Conservation (phyloP, 1,140 invertebrate genomes). For the Halesus radiatus region DNA sequence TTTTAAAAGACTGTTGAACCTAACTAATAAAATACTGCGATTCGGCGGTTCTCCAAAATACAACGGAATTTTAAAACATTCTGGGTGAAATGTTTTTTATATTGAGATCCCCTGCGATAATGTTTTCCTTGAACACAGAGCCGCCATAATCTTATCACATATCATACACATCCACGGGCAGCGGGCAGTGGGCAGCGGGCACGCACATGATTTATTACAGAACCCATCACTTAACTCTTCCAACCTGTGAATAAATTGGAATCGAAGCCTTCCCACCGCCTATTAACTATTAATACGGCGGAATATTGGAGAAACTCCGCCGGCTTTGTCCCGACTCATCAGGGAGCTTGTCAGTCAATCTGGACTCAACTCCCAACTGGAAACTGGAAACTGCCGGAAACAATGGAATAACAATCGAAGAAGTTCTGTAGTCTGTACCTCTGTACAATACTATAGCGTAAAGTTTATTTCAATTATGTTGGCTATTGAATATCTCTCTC, state of each 20-base stretch:
- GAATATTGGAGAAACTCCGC: slow-evolving; percentile 3
- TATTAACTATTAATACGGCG: background rate
- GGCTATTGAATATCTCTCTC: too few relatives aligned
- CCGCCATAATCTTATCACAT: too few relatives aligned
- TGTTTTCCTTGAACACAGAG: background rate
- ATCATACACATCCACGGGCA: background rate
- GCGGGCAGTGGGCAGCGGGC: background rate
- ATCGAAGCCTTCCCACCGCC: background rate
- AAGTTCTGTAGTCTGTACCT: too few relatives aligned
- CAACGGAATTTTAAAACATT: too few relatives aligned
- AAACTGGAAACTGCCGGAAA: background rate
- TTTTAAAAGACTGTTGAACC: too few relatives aligned
- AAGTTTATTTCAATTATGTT: too few relatives aligned
- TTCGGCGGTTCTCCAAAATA: too few relatives aligned
- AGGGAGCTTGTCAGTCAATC: background rate
- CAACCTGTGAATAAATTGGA: slow-evolving; percentile 24
- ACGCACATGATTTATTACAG: background rate
- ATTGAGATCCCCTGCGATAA: background rate
- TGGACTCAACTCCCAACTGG: background rate
- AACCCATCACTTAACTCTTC: background rate
- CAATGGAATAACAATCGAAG: too few relatives aligned
- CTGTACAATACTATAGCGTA: too few relatives aligned
- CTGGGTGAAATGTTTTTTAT: background rate
- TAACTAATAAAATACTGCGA: too few relatives aligned
- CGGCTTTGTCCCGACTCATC: background rate